Conservation (phyloP, 2,113 vertebrate genomes). For the Nothocercus julius region DNA sequence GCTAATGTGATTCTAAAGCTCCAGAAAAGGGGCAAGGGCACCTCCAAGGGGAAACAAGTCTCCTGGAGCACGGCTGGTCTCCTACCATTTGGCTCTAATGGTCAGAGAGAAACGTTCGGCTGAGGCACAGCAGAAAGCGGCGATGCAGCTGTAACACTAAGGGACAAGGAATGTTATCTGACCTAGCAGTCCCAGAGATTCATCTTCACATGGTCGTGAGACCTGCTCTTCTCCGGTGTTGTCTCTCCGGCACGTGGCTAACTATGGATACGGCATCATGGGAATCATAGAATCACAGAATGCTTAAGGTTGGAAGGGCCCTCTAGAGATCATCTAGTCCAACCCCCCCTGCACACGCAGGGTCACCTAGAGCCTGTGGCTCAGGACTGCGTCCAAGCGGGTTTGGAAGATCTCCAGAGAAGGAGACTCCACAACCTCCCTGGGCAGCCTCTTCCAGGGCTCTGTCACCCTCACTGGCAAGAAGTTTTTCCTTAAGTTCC, state of each 20-base stretch:
- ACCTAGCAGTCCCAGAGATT: neutral
- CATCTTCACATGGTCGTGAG: neutral
- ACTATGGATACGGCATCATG: rapidly evolving
- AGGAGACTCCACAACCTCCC: too few relatives aligned
- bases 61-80: neutral
- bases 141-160: neutral
- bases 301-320: too few relatives aligned
- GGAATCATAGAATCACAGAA: too few relatives aligned
- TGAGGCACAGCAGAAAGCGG: neutral
- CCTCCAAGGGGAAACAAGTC: neutral
- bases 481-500: too few relatives aligned
- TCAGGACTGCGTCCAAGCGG: too few relatives aligned
- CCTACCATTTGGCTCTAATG: rapidly evolving
- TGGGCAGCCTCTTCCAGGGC: too few relatives aligned
- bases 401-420: too few relatives aligned
- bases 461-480: too few relatives aligned
- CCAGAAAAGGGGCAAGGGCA: neutral
- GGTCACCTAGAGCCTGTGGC: too few relatives aligned
- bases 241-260: neutral
- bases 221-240: neutral
- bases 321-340: too few relatives aligned
- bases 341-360: too few relatives aligned
- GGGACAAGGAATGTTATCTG: neutral
- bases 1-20: neutral
- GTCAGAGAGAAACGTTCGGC: neutral